phyloP scores from a whole-genome alignment of 2,797 vertebrate species.

The Prionace glauca region DNA sequence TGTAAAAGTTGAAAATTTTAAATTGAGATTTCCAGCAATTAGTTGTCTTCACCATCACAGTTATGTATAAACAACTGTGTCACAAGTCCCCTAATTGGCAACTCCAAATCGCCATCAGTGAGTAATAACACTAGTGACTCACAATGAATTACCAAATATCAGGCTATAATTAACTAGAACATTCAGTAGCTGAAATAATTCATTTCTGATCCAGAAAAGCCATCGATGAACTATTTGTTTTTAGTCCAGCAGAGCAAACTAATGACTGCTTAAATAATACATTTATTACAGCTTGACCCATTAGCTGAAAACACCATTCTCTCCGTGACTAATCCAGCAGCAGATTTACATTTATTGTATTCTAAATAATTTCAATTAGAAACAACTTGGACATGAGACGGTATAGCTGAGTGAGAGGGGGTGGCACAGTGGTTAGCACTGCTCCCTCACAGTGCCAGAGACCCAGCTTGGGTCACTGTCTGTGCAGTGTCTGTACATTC shows the following conservation, averaged over 20 bases:
- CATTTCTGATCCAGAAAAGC: slow-evolving; percentile 21
- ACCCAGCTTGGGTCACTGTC: too few relatives aligned
- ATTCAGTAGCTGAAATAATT: slow-evolving; percentile 18
- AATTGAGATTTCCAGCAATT: not conserved
- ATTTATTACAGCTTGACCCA: not conserved
- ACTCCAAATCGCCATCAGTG: not conserved
- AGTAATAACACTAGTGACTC: slow-evolving; percentile 7
- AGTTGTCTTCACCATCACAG: not conserved
- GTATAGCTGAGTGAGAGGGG: too few relatives aligned
- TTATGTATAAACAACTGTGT: not conserved
- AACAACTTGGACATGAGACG: not conserved
- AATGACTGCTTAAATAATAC: not conserved
- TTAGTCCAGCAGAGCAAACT: not conserved
- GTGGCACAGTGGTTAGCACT: too few relatives aligned
- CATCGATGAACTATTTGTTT: not conserved
- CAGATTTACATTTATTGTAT: not conserved
- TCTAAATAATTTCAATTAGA: not conserved
- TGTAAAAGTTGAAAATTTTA: too few relatives aligned
- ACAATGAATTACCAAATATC: slow-evolving; percentile 10
- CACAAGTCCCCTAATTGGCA: not conserved
- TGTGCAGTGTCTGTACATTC: too few relatives aligned
- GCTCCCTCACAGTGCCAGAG: too few relatives aligned
- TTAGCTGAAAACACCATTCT: not conserved
- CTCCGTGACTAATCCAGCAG: not conserved
- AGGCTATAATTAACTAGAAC: slow-evolving; percentile 27